These are phyloP conservation scores for Orientallactaga sibirica DNA, from an alignment of 2,797 vertebrate species.

Conservation along the genomic window DNA sequence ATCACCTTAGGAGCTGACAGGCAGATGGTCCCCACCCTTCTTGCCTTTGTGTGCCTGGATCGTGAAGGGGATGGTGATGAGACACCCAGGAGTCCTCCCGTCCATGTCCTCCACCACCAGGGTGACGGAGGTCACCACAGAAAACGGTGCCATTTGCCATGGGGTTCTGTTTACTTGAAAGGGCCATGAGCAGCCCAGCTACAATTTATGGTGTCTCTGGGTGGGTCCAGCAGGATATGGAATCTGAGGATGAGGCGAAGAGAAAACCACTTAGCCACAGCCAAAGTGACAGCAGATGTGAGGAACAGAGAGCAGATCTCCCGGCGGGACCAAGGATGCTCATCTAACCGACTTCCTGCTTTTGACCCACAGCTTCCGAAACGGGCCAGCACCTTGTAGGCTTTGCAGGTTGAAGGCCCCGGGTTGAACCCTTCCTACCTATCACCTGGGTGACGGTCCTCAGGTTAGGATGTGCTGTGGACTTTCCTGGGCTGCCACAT, in stretches of 20 bases:
- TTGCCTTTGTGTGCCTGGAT: too few relatives aligned
- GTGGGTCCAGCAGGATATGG: not conserved
- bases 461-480: slow-evolving; percentile 52
- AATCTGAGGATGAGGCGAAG: slow-evolving; percentile 66
- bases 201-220: slow-evolving; percentile 62
- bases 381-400: not conserved
- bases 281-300: slow-evolving; percentile 75
- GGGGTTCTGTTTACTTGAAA: slow-evolving; percentile 59
- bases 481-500: slow-evolving; percentile 74
- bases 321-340: slow-evolving; percentile 25
- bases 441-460: slow-evolving; percentile 62
- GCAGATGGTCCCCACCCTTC: not conserved
- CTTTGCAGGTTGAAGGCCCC: slow-evolving; percentile 7
- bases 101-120: not conserved
- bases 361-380: slow-evolving; percentile 52
- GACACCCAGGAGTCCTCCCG: not conserved
- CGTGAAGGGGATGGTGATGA: not conserved
- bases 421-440: not conserved
- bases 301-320: slow-evolving; percentile 45
- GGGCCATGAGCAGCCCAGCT: slow-evolving; percentile 46
- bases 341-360: slow-evolving; percentile 13
- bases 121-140: not conserved
- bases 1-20: not conserved
- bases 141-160: not conserved
- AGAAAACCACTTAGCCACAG: slow-evolving; percentile 55